These are phyloP conservation scores for Pangasius sanitwongsei DNA, from an alignment of 2,797 vertebrate species.

Conservation along the genomic window DNA sequence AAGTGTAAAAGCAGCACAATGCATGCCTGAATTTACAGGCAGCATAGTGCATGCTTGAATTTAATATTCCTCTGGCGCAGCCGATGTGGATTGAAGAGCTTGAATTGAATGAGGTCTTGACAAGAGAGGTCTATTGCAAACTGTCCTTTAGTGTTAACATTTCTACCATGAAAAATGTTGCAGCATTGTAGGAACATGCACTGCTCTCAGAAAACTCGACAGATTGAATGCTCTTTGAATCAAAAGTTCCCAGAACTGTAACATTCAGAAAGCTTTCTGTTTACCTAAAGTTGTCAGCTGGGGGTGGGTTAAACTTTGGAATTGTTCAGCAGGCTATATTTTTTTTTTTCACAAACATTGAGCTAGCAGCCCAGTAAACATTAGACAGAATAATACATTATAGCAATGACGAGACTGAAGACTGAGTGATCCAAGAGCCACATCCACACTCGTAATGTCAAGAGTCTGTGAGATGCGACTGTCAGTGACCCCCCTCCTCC, in stretches of 20 bases:
- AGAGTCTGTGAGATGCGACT: slow-evolving; percentile 22
- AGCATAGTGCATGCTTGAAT: background rate
- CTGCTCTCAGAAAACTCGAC: background rate
- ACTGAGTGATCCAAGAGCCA: slow-evolving; percentile 46
- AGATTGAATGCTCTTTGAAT: background rate
- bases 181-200: background rate
- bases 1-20: background rate
- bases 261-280: background rate
- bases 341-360: slow-evolving; percentile 37
- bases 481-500: background rate
- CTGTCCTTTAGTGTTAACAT: background rate
- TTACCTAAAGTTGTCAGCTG: background rate
- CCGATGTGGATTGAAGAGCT: background rate
- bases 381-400: slow-evolving; percentile 59
- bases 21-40: background rate
- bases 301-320: slow-evolving; percentile 45
- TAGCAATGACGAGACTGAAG: slow-evolving; percentile 51
- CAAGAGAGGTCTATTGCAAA: background rate
- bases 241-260: background rate
- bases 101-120: background rate
- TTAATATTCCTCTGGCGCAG: background rate
- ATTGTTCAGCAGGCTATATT: slow-evolving; percentile 48
- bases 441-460: slow-evolving; percentile 51
- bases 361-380: slow-evolving; percentile 53
- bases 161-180: background rate